Evolutionary conservation across 2,888 invertebrate species (phyloP), one percentile per base, ranked within the genome.

Genomic region (Drosophila mulleri): DNA sequence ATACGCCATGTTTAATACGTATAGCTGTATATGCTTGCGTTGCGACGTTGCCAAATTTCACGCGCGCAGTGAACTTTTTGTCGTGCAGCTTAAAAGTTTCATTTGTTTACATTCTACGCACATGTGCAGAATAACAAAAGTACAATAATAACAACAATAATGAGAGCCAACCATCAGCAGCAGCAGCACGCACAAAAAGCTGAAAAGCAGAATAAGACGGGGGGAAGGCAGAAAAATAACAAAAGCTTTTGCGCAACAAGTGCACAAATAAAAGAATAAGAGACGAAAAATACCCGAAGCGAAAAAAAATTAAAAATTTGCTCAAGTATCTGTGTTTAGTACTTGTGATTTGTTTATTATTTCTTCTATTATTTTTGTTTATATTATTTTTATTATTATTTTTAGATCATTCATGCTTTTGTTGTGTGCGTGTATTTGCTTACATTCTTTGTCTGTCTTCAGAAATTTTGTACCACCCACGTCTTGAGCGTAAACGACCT

Each of bases 61-160:
- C 58, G 44, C 61, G 61, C 75, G 39, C 68, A 45, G 41, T 57
- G 48, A 81, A 79, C 67, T 68, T 76, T 69, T 50, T 74, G 67
- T 72, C 67, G 14, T 64, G 75, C 77, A 80, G 78, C 78, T 83
- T 83, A 74, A 84, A 86, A 86, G 89, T 86, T 89, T 89, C 81
- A 83, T 87, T 87, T 87, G 87, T 87, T 87, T 87, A 87, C 87
- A 88, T 88, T 83, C 71, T 70, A 77, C 88, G 88, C 90, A 86
- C 88, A 89, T 83, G 89, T 85, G 89, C 88, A 88, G 83, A 85
- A 80, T 78, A 75, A 85, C 72, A 83, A 82, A 70, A 79, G 65
- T 75, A 79, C 48, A 67, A 80, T 63, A 80, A 72, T 50, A 75
- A 67, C 47, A 72, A 78, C 56, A 78, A 81, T 72, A 75, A 80